Percentiles rank a stretch among this genome's conserved stretches.
Conservation (phyloP, 1,140 invertebrate genomes). For the Drosophila novamexicana region DNA sequence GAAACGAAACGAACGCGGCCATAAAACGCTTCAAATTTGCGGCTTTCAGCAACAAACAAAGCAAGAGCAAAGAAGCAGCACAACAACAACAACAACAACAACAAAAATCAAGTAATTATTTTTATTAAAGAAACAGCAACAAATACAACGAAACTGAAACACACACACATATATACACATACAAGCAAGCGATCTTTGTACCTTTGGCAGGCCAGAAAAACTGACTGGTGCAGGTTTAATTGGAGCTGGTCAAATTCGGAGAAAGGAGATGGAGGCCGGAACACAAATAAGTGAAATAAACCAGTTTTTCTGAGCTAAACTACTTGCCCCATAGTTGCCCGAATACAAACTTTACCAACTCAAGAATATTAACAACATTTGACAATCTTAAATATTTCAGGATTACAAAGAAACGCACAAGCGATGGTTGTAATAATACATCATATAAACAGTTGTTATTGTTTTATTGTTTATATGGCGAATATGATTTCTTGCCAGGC, state of each 20-base stretch:
- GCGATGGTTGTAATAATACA: background rate
- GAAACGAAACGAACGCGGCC: constrained; percentile 64
- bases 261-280: background rate
- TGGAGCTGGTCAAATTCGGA: constrained; percentile 47
- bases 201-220: background rate
- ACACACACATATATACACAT: constrained; percentile 29
- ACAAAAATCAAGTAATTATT: constrained; percentile 74
- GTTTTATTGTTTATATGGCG: too few relatives aligned
- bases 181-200: constrained; percentile 37
- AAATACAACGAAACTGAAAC: constrained; percentile 3
- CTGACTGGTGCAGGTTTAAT: constrained; percentile 39
- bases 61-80: constrained; percentile 37
- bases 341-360: too few relatives aligned
- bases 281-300: background rate
- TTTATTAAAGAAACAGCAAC: constrained; percentile 67
- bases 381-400: too few relatives aligned
- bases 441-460: too few relatives aligned
- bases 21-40: constrained; percentile 77
- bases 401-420: background rate
- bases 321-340: too few relatives aligned
- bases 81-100: constrained; percentile 32
- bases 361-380: too few relatives aligned
- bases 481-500: too few relatives aligned
- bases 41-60: constrained; percentile 71
- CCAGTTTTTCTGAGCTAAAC: too few relatives aligned